These are phyloP conservation scores for Moxostoma hubbsi DNA, from an alignment of 2,797 vertebrate genomes.

Conservation along the genomic window DNA sequence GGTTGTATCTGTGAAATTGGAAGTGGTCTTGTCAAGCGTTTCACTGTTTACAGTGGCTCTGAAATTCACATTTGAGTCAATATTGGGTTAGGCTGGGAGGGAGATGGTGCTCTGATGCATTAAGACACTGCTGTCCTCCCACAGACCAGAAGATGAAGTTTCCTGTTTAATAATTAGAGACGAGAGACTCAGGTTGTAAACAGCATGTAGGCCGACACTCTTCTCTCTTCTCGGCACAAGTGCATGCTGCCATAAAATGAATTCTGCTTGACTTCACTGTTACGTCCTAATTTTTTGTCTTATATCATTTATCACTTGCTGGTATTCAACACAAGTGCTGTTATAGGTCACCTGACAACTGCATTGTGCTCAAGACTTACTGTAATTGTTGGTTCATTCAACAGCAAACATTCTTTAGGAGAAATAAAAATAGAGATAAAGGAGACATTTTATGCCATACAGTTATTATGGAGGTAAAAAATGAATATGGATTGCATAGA, in stretches of 20 bases:
- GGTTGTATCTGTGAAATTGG: slow-evolving; percentile 73
- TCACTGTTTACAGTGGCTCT: slow-evolving; percentile 75
- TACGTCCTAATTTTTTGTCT: background rate
- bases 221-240: slow-evolving; percentile 37
- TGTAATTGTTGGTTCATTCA: background rate
- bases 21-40: slow-evolving; percentile 73
- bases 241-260: slow-evolving; percentile 49
- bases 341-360: background rate
- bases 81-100: slow-evolving; percentile 71
- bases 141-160: slow-evolving; percentile 72
- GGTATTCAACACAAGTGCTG: background rate
- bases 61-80: slow-evolving; percentile 76
- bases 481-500: no score
- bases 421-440: no score
- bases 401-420: no score
- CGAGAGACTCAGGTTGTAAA: slow-evolving; percentile 66
- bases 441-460: no score
- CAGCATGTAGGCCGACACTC: slow-evolving; percentile 66
- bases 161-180: slow-evolving; percentile 79
- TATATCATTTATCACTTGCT: background rate
- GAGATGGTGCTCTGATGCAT: slow-evolving; percentile 73
- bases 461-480: no score
- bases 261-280: slow-evolving; percentile 43
- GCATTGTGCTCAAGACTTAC: background rate
- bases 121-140: slow-evolving; percentile 71